Percentiles rank a stretch among this genome's conserved stretches.
Evolutionary conservation across 2,113 vertebrate species (phyloP).

Genomic region (Rutilus rutilus): DNA sequence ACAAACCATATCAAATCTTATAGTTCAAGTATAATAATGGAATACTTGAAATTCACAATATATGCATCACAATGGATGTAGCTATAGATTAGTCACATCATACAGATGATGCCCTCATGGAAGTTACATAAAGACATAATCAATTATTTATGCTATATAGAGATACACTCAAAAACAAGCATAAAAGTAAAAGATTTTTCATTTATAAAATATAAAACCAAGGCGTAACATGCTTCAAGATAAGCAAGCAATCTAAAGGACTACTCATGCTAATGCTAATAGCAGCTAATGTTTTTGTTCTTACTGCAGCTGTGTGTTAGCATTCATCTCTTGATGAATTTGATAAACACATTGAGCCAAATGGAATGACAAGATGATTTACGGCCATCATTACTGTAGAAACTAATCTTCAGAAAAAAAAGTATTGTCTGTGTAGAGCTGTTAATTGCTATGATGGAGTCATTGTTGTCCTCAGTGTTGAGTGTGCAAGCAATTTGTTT

Average conservation of each 20-base stretch:
- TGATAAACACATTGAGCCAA: background rate
- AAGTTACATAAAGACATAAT: background rate
- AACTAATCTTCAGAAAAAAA: constrained; percentile 9
- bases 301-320: background rate
- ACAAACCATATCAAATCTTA: constrained; percentile 9
- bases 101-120: background rate
- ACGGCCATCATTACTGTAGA: constrained; percentile 4
- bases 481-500: constrained; percentile 25
- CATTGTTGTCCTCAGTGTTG: constrained; percentile 3
- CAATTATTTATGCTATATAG: background rate
- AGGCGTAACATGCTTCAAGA: background rate
- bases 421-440: background rate
- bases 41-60: background rate
- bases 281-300: constrained; percentile 12
- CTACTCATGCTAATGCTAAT: constrained; percentile 5
- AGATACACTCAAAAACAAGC: background rate
- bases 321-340: background rate
- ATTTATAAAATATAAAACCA: background rate
- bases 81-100: background rate
- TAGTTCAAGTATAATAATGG: background rate
- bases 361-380: constrained; percentile 22
- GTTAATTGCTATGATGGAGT: constrained; percentile 22
- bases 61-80: background rate
- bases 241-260: background rate
- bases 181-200: background rate